Evolutionary conservation across 1,140 invertebrate genomes (phyloP).

Genomic region (Drosophila truncata): DNA sequence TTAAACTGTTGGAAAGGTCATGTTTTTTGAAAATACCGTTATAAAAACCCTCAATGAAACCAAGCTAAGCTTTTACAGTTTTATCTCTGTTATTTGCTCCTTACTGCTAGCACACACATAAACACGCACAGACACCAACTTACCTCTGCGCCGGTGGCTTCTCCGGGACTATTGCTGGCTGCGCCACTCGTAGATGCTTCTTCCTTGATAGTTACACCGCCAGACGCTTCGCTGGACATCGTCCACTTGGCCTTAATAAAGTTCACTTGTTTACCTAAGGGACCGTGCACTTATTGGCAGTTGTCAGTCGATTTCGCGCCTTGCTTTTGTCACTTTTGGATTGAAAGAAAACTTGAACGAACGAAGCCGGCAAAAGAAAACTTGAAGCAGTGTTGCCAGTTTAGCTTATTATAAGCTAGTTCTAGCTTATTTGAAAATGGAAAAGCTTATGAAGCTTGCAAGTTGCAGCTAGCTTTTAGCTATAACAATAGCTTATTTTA

Average conservation of each 20-base stretch:
- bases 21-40: neutral
- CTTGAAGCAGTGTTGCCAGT: no score
- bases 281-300: neutral
- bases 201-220: constrained; percentile 45
- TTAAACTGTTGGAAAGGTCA: no score
- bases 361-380: constrained; percentile 5
- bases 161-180: constrained; percentile 10
- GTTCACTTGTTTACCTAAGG: neutral
- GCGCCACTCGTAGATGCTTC: constrained; percentile 40
- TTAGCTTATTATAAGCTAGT: no score
- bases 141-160: constrained; percentile 45
- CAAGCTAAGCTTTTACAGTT: constrained; percentile 3
- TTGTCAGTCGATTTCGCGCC: neutral
- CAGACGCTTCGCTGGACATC: constrained; percentile 50
- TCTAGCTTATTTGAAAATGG: no score
- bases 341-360: neutral
- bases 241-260: constrained; percentile 22
- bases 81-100: neutral
- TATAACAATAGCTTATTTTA: no score
- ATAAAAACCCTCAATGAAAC: neutral
- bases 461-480: no score
- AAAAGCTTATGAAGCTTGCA: no score
- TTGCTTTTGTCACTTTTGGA: neutral
- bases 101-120: neutral
- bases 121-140: constrained; percentile 8